Evolutionary conservation across 2,797 vertebrate species (phyloP).

Genomic region (Myotis myotis): DNA sequence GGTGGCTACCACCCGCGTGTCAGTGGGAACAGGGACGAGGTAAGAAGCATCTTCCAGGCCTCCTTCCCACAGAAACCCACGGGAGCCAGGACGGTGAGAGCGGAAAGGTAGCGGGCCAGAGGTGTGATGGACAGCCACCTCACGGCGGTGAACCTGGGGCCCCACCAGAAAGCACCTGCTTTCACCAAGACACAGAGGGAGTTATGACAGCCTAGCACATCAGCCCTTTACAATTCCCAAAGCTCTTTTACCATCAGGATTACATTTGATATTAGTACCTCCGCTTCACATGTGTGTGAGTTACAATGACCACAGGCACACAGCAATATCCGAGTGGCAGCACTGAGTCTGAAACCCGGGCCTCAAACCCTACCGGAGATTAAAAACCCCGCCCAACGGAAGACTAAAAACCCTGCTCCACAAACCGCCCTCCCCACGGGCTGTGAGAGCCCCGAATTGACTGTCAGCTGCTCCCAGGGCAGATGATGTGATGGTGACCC

Average conservation of each 20-base stretch:
- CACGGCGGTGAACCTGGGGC: not conserved
- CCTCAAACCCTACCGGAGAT: not conserved
- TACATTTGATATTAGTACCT: not conserved
- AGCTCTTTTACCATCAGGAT: not conserved
- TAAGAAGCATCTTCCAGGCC: not conserved
- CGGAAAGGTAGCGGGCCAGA: not conserved
- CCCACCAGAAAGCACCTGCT: not conserved
- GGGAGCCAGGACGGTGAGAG: not conserved
- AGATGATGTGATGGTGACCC: fast-evolving
- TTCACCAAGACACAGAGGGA: not conserved
- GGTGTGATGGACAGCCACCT: not conserved
- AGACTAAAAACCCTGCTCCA: not conserved
- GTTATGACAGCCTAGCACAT: not conserved
- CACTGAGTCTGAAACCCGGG: not conserved
- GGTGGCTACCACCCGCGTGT: not conserved
- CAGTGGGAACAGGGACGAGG: not conserved
- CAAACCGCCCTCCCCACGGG: not conserved
- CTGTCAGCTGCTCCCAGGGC: not conserved
- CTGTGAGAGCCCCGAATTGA: not conserved
- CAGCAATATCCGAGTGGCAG: not conserved
- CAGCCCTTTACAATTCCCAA: not conserved
- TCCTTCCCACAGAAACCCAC: not conserved
- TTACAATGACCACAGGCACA: not conserved
- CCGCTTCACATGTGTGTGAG: not conserved
- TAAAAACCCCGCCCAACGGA: not conserved